Evolutionary conservation across 2,888 invertebrate species (phyloP).

Genomic region (Meloe dianella): DNA sequence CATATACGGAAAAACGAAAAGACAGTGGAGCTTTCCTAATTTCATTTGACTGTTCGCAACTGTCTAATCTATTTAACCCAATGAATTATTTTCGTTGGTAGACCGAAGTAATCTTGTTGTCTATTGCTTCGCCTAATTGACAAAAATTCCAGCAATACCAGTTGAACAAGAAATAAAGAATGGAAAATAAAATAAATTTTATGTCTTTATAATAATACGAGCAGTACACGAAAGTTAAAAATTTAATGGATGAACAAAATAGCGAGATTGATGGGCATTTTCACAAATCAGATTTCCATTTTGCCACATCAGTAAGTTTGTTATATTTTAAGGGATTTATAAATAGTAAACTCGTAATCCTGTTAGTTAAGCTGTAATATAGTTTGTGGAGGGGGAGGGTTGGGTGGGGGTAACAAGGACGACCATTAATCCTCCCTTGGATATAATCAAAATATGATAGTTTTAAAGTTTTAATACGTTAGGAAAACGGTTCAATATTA

Average conservation of each 20-base stretch:
- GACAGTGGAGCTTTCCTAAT: constrained; percentile 30
- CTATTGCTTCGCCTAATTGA: constrained; percentile 6
- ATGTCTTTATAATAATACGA: neutral
- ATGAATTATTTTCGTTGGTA: constrained; percentile 28
- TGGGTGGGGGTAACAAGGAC: constrained; percentile 25
- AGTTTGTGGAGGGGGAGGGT: too few relatives aligned
- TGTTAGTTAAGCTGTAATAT: constrained; percentile 34
- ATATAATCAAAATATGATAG: constrained; percentile 35
- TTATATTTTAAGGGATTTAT: constrained; percentile 29
- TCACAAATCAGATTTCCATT: neutral
- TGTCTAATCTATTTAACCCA: constrained; percentile 29
- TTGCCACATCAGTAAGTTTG: neutral
- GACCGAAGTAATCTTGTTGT: constrained; percentile 9
- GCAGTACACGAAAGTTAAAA: neutral
- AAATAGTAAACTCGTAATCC: constrained; percentile 39
- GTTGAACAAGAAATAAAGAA: neutral
- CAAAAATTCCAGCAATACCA: constrained; percentile 3
- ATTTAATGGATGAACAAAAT: neutral
- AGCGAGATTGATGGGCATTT: constrained; percentile 1
- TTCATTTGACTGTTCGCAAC: constrained; percentile 34
- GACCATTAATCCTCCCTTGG: constrained; percentile 35
- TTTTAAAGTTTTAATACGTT: constrained; percentile 14
- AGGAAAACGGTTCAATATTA: constrained; percentile 16
- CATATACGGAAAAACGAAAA: constrained; percentile 20
- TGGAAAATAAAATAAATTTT: neutral